Evolutionary conservation across 2,113 vertebrate genomes (phyloP), one percentile per base, ranked within the genome.

Genomic region (Tapirus terrestris): DNA sequence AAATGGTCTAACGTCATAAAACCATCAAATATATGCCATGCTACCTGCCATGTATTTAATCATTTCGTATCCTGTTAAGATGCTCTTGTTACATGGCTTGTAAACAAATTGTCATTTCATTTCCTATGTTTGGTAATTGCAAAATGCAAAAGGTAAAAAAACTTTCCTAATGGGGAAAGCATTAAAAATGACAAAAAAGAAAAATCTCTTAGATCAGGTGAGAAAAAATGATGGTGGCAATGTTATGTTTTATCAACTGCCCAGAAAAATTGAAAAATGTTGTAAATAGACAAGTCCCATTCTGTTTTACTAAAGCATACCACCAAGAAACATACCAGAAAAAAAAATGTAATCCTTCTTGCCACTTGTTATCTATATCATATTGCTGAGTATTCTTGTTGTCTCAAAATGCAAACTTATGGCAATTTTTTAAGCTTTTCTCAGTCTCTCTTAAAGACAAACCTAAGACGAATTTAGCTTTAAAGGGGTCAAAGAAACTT

Each of bases 361-460:
- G 33, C 36, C 29, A 11, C 2, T 51, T 39, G 2, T 58, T 85
- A 11, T 70, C 31, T 83, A 16, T 18, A 45, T 63, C 36, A 45
- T 58, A 60, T 89, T 96, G 75, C 79, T 90, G 53, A 63, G 27
- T 95, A 68, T 80, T 94, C 43, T 96, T 81, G 56, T 36, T 85
- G 51, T 92, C 79, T 86, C 51, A 70, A 95, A 84, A 81, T 51
- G 33, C 53, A 92, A 83, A 8, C 36, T 31, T 33, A 25, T 3
- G 3, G 31, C 81, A 65, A 88, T 43, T 65, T 89, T 80, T 95
- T 75, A 79, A 43, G 9, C 53, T 45, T 79, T 72, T 45, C 60
- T 79, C 6, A 6, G 21, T 80, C 33, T 80, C 68, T 89, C 56
- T 79, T 95, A 43, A 95, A 81, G 76, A 94, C 72, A 96, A 97